Evolutionary conservation across 2,113 vertebrate genomes (phyloP).

Genomic region (Macheiramphus alcinus): DNA sequence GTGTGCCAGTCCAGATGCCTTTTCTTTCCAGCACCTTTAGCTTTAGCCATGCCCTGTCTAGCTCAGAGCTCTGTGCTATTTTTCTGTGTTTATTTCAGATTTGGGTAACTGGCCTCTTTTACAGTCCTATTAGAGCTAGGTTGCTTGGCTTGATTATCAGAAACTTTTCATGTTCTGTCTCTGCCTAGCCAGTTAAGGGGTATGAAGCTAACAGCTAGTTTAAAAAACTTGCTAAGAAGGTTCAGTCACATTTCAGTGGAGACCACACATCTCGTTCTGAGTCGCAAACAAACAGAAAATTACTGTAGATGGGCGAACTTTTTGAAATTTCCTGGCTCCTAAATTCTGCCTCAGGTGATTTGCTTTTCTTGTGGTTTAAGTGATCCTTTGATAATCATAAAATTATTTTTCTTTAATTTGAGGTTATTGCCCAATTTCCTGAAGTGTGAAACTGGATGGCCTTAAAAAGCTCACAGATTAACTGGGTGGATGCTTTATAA

Average conservation of each 20-base stretch:
- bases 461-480: neutral
- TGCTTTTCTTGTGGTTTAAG: neutral
- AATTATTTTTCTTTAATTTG: neutral
- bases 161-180: neutral
- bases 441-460: neutral
- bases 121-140: neutral
- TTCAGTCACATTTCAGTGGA: neutral
- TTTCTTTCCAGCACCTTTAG: neutral
- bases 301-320: neutral
- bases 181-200: neutral
- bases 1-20: rapidly evolving
- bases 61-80: neutral
- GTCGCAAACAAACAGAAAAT: neutral
- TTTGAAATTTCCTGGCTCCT: neutral
- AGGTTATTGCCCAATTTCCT: neutral
- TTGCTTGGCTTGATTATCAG: neutral
- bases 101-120: neutral
- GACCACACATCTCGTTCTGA: neutral
- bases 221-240: neutral
- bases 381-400: neutral
- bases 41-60: neutral
- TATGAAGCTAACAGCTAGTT: neutral
- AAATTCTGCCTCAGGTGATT: neutral
- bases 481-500: neutral
- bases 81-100: neutral